Evolutionary conservation across 2,888 invertebrate genomes (phyloP).

Genomic region (Melieria picta): DNA sequence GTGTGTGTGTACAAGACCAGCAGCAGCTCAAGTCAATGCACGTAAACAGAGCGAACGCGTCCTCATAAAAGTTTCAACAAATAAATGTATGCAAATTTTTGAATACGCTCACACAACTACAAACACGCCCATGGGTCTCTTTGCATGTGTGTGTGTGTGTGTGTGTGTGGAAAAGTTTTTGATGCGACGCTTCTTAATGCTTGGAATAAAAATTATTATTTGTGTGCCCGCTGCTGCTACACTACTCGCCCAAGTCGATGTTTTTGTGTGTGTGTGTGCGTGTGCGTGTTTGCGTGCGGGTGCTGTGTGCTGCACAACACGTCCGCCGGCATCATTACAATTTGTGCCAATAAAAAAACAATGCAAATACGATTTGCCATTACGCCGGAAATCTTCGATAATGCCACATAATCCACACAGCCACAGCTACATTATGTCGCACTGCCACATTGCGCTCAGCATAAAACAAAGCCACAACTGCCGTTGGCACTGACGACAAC

Average conservation of each 20-base stretch:
- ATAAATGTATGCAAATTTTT: conserved; percentile 15
- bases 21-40: no score
- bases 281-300: background rate
- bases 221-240: background rate
- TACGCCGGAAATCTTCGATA: conserved; percentile 56
- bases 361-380: conserved; percentile 51
- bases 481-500: background rate
- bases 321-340: conserved; percentile 28
- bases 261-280: background rate
- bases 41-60: no score
- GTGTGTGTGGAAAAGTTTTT: background rate
- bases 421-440: conserved; percentile 28
- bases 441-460: background rate
- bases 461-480: conserved; percentile 23
- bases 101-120: background rate
- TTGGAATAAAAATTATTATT: conserved; percentile 14
- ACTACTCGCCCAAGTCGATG: background rate
- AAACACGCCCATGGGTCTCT: background rate
- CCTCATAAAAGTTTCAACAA: conserved; percentile 10
- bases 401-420: conserved; percentile 51
- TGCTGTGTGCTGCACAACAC: background rate
- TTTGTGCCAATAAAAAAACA: conserved; percentile 47
- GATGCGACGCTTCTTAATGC: conserved; percentile 10
- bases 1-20: background rate
- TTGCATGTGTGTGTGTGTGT: no score